These are phyloP conservation scores for Caenorhabditis japonica DNA, from an alignment of 2,888 invertebrate species.

Conservation along the genomic window DNA sequence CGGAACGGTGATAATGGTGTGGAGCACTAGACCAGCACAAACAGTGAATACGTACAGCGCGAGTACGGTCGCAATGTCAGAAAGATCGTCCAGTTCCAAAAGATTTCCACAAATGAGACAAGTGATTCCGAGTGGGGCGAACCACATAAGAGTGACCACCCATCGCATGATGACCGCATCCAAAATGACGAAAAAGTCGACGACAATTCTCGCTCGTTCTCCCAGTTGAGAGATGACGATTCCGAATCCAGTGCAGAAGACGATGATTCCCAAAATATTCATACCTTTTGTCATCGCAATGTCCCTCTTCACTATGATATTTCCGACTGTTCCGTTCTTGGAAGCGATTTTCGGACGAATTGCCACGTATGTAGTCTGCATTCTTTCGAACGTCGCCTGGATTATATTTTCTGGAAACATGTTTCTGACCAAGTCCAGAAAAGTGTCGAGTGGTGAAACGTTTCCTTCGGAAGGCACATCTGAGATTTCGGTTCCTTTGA, in stretches of 20 bases:
- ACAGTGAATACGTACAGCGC: conserved; percentile 87
- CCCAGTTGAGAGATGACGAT: conserved; percentile 90
- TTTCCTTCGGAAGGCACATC: conserved; percentile 65
- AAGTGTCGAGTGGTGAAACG: conserved; percentile 83
- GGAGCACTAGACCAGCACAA: conserved; percentile 89
- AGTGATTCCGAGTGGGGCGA: conserved; percentile 75
- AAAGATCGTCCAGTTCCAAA: conserved; percentile 75
- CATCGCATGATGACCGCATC: conserved; percentile 90
- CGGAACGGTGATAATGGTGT: conserved; percentile 91
- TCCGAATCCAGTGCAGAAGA: conserved; percentile 92
- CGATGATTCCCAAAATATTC: conserved; percentile 84
- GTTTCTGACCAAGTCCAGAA: conserved; percentile 91
- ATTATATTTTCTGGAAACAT: conserved; percentile 93
- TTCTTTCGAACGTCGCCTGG: conserved; percentile 82
- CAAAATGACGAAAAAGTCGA: conserved; percentile 89
- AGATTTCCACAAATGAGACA: conserved; percentile 76
- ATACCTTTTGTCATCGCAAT: conserved; percentile 53
- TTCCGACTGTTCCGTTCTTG: conserved; percentile 48
- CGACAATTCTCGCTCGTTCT: conserved; percentile 78
- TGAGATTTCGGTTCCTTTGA: conserved; percentile 70
- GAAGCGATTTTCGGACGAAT: conserved; percentile 59
- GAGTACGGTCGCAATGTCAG: conserved; percentile 72
- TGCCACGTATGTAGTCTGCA: conserved; percentile 74
- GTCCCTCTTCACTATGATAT: conserved; percentile 49
- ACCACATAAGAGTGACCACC: conserved; percentile 75